Base-by-base conservation (phyloP, 2,797 vertebrate species). In the Nyctalus aviator region DNA sequence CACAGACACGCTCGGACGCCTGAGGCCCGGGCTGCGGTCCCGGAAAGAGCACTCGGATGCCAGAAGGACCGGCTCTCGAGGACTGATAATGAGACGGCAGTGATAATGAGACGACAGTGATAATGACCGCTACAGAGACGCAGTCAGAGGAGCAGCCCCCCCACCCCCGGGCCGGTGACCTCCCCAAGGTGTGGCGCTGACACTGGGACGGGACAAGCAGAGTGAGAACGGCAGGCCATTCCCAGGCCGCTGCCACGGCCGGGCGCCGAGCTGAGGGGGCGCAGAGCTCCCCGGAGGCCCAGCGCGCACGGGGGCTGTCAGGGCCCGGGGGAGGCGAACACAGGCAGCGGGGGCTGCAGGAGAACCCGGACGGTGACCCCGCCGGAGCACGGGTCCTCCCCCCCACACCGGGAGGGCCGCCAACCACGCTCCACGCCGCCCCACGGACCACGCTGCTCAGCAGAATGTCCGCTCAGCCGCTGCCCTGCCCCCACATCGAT, bases 321-420 rank as follows among this genome's bases (percentile, higher is more conserved):
- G 18, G 68, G 50, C 59, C 27, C 2, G 0, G 32, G 27, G 5
- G 30, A 69, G 53, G 53, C 5, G 21, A 84, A 32, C 1, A 8
- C 15, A 11, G 30, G 37, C 41, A 77, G 18, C 0, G 37, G 77
- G 23, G 20, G 50, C 41, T 6, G 1, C 11, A 6, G 12, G 6
- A 12, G 50, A 62, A 48, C 15, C 57, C 37, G 1, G 14, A 15
- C 18, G 32, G n/a, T 30, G 25, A 57, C 37, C 37, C 2, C 35
- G 20, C 6, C 3, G 37, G 12, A 6, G 9, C 48, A 25, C 0
- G 0, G 41, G 18, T 14, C 46, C 48, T 68, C 46, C 46, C 23
- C 48, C 78, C 5, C 0, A n/a, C 7, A 37, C 35, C 35, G 35
- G 35, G 35, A 37, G 35, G 32, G 20, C 50, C 10, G 8, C 23